These are phyloP conservation scores for Bos indicus DNA, from an alignment of 2,113 vertebrate species.

Conservation along the genomic window DNA sequence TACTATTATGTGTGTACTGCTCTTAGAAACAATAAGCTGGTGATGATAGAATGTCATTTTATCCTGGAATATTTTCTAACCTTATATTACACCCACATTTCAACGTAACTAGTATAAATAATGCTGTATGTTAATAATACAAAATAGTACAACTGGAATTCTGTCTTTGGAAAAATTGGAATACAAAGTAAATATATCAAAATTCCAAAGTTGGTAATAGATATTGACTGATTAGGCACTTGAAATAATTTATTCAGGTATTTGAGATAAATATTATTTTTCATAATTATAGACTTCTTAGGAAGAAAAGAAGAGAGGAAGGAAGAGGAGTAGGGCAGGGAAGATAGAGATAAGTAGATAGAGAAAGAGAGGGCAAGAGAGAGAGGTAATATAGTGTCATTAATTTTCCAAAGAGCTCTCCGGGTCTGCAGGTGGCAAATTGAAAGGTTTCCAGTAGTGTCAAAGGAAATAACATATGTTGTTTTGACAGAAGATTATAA, in stretches of 20 bases:
- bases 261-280: neutral
- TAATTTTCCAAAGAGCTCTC: neutral
- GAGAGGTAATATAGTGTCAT: neutral
- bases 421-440: neutral
- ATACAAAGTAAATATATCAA: neutral
- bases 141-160: neutral
- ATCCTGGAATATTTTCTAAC: neutral
- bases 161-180: neutral
- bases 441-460: neutral
- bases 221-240: neutral
- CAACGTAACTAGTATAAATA: neutral
- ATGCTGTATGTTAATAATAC: neutral
- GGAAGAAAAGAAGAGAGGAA: neutral
- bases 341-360: neutral
- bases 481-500: neutral
- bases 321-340: no score
- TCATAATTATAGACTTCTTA: neutral
- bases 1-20: neutral
- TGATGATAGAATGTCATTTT: neutral
- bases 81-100: neutral
- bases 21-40: neutral
- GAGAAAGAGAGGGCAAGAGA: neutral
- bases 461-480: neutral
- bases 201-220: neutral
- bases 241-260: neutral